Conservation (phyloP, 2,888 invertebrate genomes). For the Ceramica pisi region DNA sequence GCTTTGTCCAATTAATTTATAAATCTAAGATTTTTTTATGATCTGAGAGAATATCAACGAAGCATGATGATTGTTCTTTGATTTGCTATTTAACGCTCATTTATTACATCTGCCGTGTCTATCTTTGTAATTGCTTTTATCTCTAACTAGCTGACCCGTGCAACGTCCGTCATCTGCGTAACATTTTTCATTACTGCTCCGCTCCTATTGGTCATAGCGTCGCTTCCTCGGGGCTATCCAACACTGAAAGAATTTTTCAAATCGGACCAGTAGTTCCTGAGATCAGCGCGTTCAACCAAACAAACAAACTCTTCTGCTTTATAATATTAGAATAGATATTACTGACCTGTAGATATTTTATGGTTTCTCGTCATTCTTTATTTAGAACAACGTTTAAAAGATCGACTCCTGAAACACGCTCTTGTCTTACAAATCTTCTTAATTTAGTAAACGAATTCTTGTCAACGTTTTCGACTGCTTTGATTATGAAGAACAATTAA, state of each 20-base stretch:
- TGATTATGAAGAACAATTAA: not conserved
- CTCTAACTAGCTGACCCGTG: too few relatives aligned
- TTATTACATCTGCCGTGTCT: too few relatives aligned
- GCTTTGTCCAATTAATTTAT: conserved; percentile 8
- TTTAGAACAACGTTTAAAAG: not conserved
- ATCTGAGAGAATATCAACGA: conserved; percentile 8
- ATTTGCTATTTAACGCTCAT: not conserved
- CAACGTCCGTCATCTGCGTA: too few relatives aligned
- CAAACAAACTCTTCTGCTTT: too few relatives aligned
- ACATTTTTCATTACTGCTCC: too few relatives aligned
- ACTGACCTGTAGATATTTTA: conserved; percentile 10
- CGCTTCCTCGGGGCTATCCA: too few relatives aligned
- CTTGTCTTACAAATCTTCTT: too few relatives aligned
- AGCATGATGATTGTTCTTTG: conserved; percentile 20
- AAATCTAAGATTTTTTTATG: conserved; percentile 19
- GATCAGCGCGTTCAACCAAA: too few relatives aligned
- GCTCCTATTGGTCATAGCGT: too few relatives aligned
- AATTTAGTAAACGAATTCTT: conserved; percentile 4
- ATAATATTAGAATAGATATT: too few relatives aligned
- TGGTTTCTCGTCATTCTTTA: not conserved
- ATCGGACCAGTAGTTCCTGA: too few relatives aligned
- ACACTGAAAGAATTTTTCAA: too few relatives aligned
- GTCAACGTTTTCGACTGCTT: conserved; percentile 15
- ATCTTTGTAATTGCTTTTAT: conserved; percentile 7
- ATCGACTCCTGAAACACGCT: not conserved